Evolutionary conservation across 2,888 invertebrate genomes (phyloP).

Genomic region (Cistogaster globosa): DNA sequence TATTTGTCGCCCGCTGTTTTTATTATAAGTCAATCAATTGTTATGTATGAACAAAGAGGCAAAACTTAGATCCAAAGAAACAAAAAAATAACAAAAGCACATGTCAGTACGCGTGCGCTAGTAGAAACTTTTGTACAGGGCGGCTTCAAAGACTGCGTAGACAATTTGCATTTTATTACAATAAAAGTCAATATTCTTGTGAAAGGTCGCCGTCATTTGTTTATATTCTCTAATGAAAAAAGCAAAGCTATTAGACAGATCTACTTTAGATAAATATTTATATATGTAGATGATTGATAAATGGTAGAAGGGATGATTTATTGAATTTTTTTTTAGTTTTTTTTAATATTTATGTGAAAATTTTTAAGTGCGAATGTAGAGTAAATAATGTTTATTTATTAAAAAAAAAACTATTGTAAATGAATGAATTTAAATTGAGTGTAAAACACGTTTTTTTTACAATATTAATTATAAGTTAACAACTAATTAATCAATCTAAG

Average conservation of each 20-base stretch:
- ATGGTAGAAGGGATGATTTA: too few relatives aligned
- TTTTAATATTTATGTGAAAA: background rate
- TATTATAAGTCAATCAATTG: background rate
- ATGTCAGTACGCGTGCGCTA: constrained; percentile 58
- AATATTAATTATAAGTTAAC: too few relatives aligned
- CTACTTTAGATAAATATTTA: background rate
- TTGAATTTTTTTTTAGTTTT: too few relatives aligned
- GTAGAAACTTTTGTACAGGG: constrained; percentile 25
- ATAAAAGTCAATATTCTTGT: constrained; percentile 66
- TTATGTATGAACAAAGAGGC: background rate
- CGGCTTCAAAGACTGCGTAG: constrained; percentile 45
- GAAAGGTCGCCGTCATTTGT: constrained; percentile 55
- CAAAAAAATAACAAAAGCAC: constrained; percentile 16
- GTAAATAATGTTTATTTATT: background rate
- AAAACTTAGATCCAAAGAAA: too few relatives aligned
- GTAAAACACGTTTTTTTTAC: constrained; percentile 22
- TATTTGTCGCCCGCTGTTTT: background rate
- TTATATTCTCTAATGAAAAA: constrained; percentile 6
- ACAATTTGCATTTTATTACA: constrained; percentile 56
- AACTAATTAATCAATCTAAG: too few relatives aligned
- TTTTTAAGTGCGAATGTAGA: background rate
- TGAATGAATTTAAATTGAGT: constrained; percentile 54
- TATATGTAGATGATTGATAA: background rate
- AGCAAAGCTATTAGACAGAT: background rate
- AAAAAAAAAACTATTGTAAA: constrained; percentile 8